Evolutionary conservation across 2,888 invertebrate species (phyloP).

Genomic region (Coelopa pilipes): DNA sequence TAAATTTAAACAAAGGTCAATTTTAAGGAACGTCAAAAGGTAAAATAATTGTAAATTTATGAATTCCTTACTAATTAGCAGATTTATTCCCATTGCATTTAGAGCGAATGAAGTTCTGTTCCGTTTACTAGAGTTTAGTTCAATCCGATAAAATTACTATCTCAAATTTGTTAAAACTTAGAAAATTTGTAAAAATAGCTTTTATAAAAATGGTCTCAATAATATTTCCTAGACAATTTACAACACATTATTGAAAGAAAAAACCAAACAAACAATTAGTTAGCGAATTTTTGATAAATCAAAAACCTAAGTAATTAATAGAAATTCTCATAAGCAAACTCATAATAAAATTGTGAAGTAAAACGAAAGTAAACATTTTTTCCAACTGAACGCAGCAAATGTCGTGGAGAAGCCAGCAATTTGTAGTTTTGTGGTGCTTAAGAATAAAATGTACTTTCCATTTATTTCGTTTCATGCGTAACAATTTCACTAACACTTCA

Average conservation of each 20-base stretch:
- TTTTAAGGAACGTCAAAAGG: too few species aligned
- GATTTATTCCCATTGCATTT: slow-evolving; percentile 28
- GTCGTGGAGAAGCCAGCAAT: neutral
- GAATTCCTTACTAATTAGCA: neutral
- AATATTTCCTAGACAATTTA: slow-evolving; percentile 1
- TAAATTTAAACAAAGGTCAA: too few species aligned
- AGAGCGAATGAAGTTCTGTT: neutral
- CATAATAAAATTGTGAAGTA: neutral
- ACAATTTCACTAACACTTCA: neutral
- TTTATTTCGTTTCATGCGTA: neutral
- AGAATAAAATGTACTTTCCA: neutral
- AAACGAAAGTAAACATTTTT: neutral
- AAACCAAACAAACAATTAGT: neutral
- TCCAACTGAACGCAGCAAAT: neutral
- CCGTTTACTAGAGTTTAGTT: too few species aligned
- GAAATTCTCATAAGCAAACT: neutral
- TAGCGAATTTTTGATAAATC: slow-evolving; percentile 5
- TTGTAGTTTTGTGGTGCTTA: neutral
- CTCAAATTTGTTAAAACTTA: too few species aligned
- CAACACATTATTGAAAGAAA: neutral
- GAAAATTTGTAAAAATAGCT: too few species aligned
- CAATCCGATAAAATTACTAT: too few species aligned
- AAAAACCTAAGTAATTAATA: neutral
- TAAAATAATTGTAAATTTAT: too few species aligned
- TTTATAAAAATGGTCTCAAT: too few species aligned